A percentile compares a stretch with the other conserved stretches of the same genome.
Conservation (phyloP, 2,113 vertebrate species). For the Corythoichthys intestinalis region DNA sequence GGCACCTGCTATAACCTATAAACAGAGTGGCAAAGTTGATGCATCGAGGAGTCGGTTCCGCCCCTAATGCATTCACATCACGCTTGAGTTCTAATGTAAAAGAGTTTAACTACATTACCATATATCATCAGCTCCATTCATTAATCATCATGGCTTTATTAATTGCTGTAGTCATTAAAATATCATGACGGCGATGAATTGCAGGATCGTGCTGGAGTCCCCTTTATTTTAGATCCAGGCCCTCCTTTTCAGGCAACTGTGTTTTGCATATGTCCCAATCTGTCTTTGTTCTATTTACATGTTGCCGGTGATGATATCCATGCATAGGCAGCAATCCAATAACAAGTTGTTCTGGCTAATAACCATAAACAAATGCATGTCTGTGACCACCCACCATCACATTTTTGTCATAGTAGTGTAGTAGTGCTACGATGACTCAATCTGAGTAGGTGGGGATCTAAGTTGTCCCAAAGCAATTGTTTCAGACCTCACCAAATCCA, state of each 20-base stretch:
- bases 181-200: no score
- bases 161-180: no score
- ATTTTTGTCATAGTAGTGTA: conserved; percentile 24
- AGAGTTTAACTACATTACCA: neutral
- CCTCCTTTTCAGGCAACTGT: no score
- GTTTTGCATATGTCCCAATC: neutral
- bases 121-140: no score
- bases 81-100: no score
- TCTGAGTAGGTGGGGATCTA: conserved; percentile 52
- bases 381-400: conserved; percentile 4
- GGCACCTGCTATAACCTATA: no score
- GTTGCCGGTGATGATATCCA: neutral
- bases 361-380: neutral
- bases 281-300: neutral
- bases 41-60: no score
- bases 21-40: no score
- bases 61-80: no score
- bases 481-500: conserved; percentile 64
- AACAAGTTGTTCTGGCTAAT: neutral
- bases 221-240: no score
- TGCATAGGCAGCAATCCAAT: neutral
- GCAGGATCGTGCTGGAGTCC: no score
- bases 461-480: conserved; percentile 71
- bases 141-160: no score
- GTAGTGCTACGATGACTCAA: conserved; percentile 43